Conservation (phyloP, 2,113 vertebrate species). For the Barnardius zonarius region DNA sequence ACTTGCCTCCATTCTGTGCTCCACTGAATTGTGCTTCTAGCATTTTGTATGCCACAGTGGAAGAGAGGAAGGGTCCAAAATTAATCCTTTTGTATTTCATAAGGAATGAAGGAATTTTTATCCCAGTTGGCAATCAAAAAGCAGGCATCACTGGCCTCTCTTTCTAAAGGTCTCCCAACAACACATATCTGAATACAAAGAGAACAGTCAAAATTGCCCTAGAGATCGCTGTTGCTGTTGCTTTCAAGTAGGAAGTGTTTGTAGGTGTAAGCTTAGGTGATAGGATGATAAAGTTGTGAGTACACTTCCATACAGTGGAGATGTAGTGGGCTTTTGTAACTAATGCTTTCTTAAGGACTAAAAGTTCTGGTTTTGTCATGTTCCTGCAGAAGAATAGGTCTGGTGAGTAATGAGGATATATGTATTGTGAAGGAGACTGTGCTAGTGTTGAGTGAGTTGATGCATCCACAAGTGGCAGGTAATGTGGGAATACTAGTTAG, state of each 20-base stretch:
- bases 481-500: not conserved
- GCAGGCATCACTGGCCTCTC: not conserved
- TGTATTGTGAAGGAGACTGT: not conserved
- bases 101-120: not conserved
- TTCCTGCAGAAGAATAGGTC: not conserved
- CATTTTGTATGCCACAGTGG: not conserved
- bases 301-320: not conserved
- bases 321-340: not conserved
- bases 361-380: not conserved
- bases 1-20: not conserved
- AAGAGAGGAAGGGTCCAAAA: not conserved
- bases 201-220: not conserved
- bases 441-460: not conserved
- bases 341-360: not conserved
- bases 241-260: not conserved
- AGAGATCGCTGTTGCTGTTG: not conserved
- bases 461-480: not conserved
- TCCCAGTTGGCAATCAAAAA: not conserved
- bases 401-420: not conserved
- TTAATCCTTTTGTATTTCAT: not conserved
- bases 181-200: not conserved
- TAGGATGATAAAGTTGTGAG: not conserved
- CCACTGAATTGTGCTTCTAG: not conserved
- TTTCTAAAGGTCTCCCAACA: not conserved
- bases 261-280: not conserved